A percentile compares a stretch with the other conserved stretches of the same genome.
Evolutionary conservation across 1,140 invertebrate genomes (phyloP).

Genomic region (Drosophila hydei): DNA sequence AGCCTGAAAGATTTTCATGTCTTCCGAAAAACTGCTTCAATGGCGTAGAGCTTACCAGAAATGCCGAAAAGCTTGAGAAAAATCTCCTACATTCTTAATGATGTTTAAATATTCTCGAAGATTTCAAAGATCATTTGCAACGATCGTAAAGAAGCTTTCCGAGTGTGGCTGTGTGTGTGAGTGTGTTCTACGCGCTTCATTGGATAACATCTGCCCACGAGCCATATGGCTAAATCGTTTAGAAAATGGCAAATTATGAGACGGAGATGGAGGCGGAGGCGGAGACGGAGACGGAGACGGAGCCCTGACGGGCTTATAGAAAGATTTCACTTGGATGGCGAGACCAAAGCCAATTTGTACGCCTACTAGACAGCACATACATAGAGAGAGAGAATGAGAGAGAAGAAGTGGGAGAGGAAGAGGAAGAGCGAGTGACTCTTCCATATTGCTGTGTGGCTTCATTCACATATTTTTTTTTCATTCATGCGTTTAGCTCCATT

Average conservation of each 20-base stretch:
- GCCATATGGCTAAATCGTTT: constrained; percentile 31
- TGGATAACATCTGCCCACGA: constrained; percentile 27
- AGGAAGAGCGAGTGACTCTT: constrained; percentile 25
- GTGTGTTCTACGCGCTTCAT: background rate
- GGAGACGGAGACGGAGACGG: too few species aligned
- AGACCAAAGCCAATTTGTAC: constrained; percentile 71
- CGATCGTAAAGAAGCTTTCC: background rate
- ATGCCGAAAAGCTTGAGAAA: too few species aligned
- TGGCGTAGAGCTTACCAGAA: too few species aligned
- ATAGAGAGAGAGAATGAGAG: constrained; percentile 3
- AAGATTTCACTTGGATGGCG: constrained; percentile 67
- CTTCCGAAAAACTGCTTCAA: too few species aligned
- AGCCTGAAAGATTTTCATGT: too few species aligned
- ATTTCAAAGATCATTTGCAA: background rate
- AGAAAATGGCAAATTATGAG: constrained; percentile 49
- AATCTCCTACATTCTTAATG: too few species aligned
- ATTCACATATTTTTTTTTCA: constrained; percentile 64
- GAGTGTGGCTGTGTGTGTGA: background rate
- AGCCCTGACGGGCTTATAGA: constrained; percentile 22
- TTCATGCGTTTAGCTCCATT: constrained; percentile 78
- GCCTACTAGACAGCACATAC: constrained; percentile 52
- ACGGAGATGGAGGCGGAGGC: background rate
- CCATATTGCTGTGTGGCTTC: constrained; percentile 40
- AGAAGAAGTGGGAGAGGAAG: constrained; percentile 10
- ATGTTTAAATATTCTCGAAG: background rate